A percentile compares a stretch with the other conserved stretches of the same genome.
These are phyloP conservation scores for Steromphala cineraria DNA, from an alignment of 2,888 invertebrate species.

Conservation along the genomic window DNA sequence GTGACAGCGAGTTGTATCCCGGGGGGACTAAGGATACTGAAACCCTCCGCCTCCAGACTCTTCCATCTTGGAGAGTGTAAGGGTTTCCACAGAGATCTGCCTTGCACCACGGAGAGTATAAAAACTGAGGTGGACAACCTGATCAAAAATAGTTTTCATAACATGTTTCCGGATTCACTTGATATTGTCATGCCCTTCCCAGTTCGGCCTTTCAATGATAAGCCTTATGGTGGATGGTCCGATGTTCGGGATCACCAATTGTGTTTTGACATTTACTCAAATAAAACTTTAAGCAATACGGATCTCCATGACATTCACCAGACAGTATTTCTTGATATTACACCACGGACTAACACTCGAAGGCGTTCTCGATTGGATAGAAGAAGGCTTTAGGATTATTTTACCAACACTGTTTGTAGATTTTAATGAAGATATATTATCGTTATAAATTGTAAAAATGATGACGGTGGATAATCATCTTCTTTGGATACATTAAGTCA, in stretches of 20 bases:
- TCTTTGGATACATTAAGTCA: too few species aligned
- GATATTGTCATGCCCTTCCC: background rate
- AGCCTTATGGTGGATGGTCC: background rate
- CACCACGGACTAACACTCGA: background rate
- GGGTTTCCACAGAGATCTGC: conserved; percentile 16
- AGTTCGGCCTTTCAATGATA: background rate
- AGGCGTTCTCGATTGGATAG: too few species aligned
- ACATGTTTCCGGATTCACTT: background rate
- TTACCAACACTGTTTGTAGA: too few species aligned
- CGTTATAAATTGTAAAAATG: too few species aligned
- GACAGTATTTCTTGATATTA: background rate
- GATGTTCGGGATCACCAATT: background rate
- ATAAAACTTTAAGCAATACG: background rate
- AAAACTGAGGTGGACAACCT: background rate
- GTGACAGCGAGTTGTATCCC: conserved; percentile 12
- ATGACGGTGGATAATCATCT: too few species aligned
- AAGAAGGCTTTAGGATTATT: too few species aligned
- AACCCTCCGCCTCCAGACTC: conserved; percentile 16
- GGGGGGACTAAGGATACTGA: conserved; percentile 6
- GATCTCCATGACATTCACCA: background rate
- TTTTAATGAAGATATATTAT: too few species aligned
- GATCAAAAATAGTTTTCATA: background rate
- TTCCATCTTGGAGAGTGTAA: conserved; percentile 22
- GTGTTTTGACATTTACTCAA: background rate
- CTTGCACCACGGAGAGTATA: background rate